Evolutionary conservation across 2,888 invertebrate species (phyloP).

Genomic region (Seira musarum): DNA sequence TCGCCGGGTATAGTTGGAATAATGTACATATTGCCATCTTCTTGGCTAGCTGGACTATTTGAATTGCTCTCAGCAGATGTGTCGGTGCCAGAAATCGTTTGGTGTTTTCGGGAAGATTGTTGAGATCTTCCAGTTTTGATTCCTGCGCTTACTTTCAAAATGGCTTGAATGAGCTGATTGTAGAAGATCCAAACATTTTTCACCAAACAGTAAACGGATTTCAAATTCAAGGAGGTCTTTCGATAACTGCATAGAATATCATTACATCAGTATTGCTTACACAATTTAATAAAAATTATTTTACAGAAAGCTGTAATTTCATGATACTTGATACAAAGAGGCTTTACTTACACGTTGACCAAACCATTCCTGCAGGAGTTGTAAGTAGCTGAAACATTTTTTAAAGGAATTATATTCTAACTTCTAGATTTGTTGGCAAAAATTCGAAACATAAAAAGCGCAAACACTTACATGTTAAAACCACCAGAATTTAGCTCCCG

Average conservation of each 20-base stretch:
- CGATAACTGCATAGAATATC: constrained; percentile 30
- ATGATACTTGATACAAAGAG: not conserved
- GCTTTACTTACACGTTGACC: constrained; percentile 42
- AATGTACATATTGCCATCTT: constrained; percentile 14
- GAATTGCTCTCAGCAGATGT: not conserved
- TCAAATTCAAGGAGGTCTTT: constrained; percentile 49
- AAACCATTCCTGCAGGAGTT: constrained; percentile 52
- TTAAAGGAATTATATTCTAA: not conserved
- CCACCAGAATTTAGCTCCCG: constrained; percentile 32
- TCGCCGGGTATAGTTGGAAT: constrained; percentile 26
- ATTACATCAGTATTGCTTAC: too few relatives aligned
- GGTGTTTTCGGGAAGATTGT: not conserved
- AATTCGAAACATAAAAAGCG: not conserved
- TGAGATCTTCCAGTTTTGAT: not conserved
- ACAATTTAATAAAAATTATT: not conserved
- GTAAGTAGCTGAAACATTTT: constrained; percentile 42
- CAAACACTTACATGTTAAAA: constrained; percentile 25
- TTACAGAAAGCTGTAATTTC: not conserved
- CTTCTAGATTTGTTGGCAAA: not conserved
- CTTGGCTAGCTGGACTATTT: constrained; percentile 13
- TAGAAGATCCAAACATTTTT: constrained; percentile 38
- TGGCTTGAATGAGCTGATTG: constrained; percentile 39
- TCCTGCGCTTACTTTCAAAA: constrained; percentile 21
- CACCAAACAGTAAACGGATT: constrained; percentile 34
- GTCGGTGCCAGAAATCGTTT: not conserved